Evolutionary conservation across 1,140 invertebrate species (phyloP).

Genomic region (Ericerus pela): DNA sequence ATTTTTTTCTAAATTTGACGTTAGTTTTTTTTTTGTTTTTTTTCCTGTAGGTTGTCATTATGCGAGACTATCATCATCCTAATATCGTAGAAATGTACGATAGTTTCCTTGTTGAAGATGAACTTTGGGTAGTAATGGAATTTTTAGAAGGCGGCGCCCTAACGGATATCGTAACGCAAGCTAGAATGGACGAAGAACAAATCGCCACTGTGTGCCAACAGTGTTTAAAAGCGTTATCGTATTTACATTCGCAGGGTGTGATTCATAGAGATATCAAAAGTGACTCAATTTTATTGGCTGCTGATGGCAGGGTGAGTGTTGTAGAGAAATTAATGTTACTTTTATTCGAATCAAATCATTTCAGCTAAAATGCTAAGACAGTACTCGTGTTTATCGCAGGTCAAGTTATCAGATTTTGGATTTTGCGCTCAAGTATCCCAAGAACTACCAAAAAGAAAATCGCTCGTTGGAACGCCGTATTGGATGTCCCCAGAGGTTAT

Average conservation of each 20-base stretch:
- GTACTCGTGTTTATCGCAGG: too few species aligned
- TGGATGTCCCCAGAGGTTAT: slow-evolving; percentile 99
- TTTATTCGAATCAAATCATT: too few species aligned
- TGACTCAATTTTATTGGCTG: slow-evolving; percentile 90
- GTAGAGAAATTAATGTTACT: too few species aligned
- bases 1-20: too few species aligned
- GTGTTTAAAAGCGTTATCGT: slow-evolving; percentile 86
- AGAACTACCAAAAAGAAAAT: slow-evolving; percentile 92
- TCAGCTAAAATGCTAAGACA: too few species aligned
- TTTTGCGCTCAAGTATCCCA: slow-evolving; percentile 94
- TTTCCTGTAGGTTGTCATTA: slow-evolving; percentile 83
- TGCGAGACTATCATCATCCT: slow-evolving; percentile 96
- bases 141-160: slow-evolving; percentile 94
- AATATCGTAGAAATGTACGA: slow-evolving; percentile 99
- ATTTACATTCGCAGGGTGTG: slow-evolving; percentile 89
- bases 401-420: slow-evolving; percentile 97
- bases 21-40: slow-evolving; percentile 15
- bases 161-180: slow-evolving; percentile 93
- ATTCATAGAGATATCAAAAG: slow-evolving; percentile 98
- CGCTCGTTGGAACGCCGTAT: slow-evolving; percentile 93
- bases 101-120: slow-evolving; percentile 91
- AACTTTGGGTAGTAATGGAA: slow-evolving; percentile 99
- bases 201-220: slow-evolving; percentile 96
- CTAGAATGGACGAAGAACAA: slow-evolving; percentile 92
- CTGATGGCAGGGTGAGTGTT: slow-evolving; percentile 25